Evolutionary conservation across 2,888 invertebrate genomes (phyloP).

Genomic region (Alcis repandata): DNA sequence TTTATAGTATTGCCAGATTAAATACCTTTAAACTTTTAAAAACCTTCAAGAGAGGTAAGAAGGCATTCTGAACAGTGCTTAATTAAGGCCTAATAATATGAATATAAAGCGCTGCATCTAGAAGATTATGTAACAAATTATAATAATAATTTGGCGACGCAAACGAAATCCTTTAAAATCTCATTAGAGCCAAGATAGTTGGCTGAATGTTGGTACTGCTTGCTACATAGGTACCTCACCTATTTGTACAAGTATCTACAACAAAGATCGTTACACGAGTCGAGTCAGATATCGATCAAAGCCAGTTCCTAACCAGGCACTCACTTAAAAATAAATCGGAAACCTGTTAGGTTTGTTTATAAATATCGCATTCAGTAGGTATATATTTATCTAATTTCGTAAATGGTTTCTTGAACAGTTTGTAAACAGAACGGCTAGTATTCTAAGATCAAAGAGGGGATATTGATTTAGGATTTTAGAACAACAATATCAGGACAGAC

Average conservation of each 20-base stretch:
- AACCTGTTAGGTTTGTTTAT: constrained; percentile 7
- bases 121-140: no score
- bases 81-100: no score
- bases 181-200: background rate
- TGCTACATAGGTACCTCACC: background rate
- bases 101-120: no score
- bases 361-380: background rate
- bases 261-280: background rate
- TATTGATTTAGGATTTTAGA: background rate
- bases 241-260: background rate
- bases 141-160: no score
- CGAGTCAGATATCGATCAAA: constrained; percentile 1
- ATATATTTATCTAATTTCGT: background rate
- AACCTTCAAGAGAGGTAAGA: no score
- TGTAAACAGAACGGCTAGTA: background rate
- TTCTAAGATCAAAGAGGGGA: background rate
- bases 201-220: background rate
- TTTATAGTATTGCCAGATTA: constrained; percentile 18
- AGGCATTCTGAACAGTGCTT: no score
- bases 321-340: constrained; percentile 16
- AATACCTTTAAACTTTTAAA: no score
- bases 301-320: background rate
- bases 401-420: background rate
- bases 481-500: no score
- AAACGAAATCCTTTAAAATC: no score